phyloP scores from a whole-genome alignment of 2,888 invertebrate species.

The Adela reaumurella region DNA sequence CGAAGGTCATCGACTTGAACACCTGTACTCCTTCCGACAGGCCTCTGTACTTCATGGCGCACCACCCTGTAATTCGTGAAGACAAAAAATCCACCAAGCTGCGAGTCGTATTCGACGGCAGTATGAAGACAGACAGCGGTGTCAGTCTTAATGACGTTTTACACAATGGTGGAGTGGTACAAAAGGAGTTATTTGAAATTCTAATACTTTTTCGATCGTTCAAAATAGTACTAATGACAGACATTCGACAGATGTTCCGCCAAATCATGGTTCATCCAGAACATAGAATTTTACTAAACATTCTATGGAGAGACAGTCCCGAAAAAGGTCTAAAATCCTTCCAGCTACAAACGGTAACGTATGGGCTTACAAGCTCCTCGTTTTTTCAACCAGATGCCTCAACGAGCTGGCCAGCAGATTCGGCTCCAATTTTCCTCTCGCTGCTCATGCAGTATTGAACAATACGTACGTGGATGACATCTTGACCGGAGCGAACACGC shows the following conservation, averaged over 20 bases:
- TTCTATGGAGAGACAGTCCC: not conserved
- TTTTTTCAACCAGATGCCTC: not conserved
- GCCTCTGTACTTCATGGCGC: constrained; percentile 9
- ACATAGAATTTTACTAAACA: not conserved
- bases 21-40: constrained; percentile 3
- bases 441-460: not conserved
- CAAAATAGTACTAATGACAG: not conserved
- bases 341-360: not conserved
- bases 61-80: constrained; percentile 9
- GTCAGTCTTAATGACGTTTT: no score
- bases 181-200: no score
- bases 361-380: not conserved
- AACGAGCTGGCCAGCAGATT: not conserved
- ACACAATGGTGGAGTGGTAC: no score
- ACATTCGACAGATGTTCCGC: not conserved
- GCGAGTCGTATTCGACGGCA: not conserved
- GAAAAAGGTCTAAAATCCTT: not conserved
- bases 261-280: not conserved
- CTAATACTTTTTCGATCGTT: no score
- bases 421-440: not conserved
- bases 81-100: constrained; percentile 4
- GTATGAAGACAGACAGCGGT: not conserved
- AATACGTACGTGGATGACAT: not conserved
- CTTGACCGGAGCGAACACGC: not conserved
- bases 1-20: constrained; percentile 1